Evolutionary conservation across 2,888 invertebrate genomes (phyloP), one percentile per base, ranked within the genome.

Genomic region (Petrophora chlorosata): DNA sequence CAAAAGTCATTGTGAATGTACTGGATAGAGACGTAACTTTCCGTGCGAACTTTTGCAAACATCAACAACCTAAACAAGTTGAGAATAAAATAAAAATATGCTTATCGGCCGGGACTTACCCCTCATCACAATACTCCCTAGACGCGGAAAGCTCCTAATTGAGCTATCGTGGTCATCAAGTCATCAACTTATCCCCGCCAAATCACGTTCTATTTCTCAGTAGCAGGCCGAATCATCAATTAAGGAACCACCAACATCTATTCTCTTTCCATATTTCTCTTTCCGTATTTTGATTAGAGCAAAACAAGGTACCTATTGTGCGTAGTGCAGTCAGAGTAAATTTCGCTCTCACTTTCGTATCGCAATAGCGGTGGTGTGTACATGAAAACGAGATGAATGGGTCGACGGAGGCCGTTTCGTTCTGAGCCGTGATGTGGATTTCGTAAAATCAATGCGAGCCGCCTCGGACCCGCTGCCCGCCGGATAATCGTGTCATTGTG

Each of bases 361-460:
- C 78, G 85, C 83, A 85, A 85, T 79, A 85, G 82, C 80, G 70
- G 70, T 65, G 76, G 74, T 79, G 76, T 81, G 82, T 85, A 86
- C 85, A 87, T 85, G 85, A 85, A 87, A 89, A 87, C 85, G 87
- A 89, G 88, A 88, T 89, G 89, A 90, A 89, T 89, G 88, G 84
- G 77, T 69, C 80, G 82, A 75, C 83, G 76, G 82, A 82, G 84
- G 76, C 81, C 81, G 85, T 85, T n/a, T 85, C 81, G 77, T 85
- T 86, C 82, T 74, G 76, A 82, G 77, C 78, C 74, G 84, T 83
- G 80, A 81, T 86, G 84, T 82, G 83, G 81, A 85, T 85, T 87
- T 87, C 80, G 83, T 82, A 84, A 86, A 88, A 88, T 86, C 88
- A 85, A 86, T 88, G 83, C 74, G 67, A 69, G 71, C 69, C 80